phyloP scores from a whole-genome alignment of 2,888 invertebrate genomes.

The Coremacera marginata region DNA sequence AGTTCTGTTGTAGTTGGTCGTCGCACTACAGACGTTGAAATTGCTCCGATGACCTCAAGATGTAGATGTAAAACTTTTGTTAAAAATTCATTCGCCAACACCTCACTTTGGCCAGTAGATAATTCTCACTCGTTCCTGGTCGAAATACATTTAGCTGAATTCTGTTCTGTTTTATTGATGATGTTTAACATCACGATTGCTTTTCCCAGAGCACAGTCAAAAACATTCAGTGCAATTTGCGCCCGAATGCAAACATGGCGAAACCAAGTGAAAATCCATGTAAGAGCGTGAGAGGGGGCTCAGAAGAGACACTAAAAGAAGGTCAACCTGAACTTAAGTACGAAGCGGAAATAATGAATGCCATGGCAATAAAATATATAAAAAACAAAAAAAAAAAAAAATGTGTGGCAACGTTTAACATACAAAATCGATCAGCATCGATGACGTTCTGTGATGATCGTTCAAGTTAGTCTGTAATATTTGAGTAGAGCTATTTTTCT shows the following conservation, averaged over 20 bases:
- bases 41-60: no score
- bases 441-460: no score
- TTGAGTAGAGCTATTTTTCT: neutral
- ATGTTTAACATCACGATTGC: conserved; percentile 19
- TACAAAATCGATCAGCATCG: no score
- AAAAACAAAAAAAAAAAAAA: neutral
- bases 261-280: conserved; percentile 27
- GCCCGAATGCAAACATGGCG: conserved; percentile 6
- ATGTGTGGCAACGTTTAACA: neutral
- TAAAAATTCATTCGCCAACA: neutral
- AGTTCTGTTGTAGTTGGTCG: no score
- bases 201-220: neutral
- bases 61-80: no score
- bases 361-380: neutral
- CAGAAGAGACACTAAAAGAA: conserved; percentile 4
- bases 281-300: neutral
- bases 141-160: neutral
- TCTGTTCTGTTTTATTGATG: neutral
- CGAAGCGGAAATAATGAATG: conserved; percentile 29
- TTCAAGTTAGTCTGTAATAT: neutral
- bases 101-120: neutral
- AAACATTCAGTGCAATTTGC: conserved; percentile 25
- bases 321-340: conserved; percentile 15
- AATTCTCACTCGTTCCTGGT: neutral
- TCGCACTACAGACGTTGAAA: no score